Evolutionary conservation across 2,113 vertebrate genomes (phyloP), one percentile per base, ranked within the genome.

Genomic region (Neomonachus schauinslandi): DNA sequence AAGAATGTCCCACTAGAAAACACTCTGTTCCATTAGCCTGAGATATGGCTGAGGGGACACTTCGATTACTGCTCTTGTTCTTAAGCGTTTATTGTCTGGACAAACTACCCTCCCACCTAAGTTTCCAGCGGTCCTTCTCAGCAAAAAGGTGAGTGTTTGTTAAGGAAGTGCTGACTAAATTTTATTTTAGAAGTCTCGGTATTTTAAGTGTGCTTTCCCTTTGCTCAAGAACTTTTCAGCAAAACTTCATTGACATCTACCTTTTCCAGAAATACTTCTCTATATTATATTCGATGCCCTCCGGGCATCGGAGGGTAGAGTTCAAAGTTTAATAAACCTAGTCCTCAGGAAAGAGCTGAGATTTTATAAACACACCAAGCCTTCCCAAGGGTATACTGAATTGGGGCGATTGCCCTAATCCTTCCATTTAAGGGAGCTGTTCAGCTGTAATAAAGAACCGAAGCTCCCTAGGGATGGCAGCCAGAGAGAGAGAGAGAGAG

Each of bases 161-260:
- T 55, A 88, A 22, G 33, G 6, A 36, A 94, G 61, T 33, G n/a
- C 51, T 97, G 67, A 95, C 84, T 94, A 89, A 21, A 72, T 92
- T 98, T 95, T 67, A 88, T 71, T 96, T 95, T 87, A 80, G 63
- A 94, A 71, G 57, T 88, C 92, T 72, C 31, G 1, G 4, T 84
- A 46, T 49, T 65, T 93, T 77, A 90, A 76, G 49, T 57, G 1
- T 76, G 36, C 46, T 96, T 87, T 72, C 55, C 61, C 80, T 82
- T 61, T 74, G 65, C 82, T 81, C 18, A n/a, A 46, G 61, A 96
- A 92, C 71, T 96, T 96, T 94, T 94, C 83, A 89, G 46, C 57
- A 63, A 79, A 84, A 95, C 39, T 67, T 93, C 49, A 6, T 77
- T 76, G 55, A 55, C 28, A n/a, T 51, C 18, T n/a, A 84, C 65